phyloP scores from a whole-genome alignment of 2,888 invertebrate genomes.

The Liodrosophila aerea region DNA sequence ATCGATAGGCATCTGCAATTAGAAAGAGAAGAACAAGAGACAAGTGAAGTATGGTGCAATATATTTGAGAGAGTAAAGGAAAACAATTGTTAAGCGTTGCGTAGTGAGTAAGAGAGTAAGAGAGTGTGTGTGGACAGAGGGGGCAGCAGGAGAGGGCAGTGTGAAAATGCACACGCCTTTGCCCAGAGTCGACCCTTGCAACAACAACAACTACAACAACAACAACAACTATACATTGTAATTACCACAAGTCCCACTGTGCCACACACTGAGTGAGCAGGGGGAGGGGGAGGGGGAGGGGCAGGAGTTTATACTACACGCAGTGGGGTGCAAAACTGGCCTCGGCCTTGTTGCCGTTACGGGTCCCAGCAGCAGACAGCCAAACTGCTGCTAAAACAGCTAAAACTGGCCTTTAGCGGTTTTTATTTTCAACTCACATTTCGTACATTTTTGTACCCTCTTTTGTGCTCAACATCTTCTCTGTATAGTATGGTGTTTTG shows the following conservation, averaged over 20 bases:
- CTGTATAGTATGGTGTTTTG: conserved; percentile 10
- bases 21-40: conserved; percentile 85
- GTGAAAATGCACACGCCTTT: conserved; percentile 75
- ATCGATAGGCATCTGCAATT: conserved; percentile 90
- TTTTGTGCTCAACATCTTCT: conserved; percentile 7
- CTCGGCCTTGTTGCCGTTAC: conserved; percentile 39
- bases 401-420: conserved; percentile 69
- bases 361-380: conserved; percentile 3
- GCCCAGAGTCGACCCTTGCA: conserved; percentile 24
- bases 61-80: conserved; percentile 29
- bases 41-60: conserved; percentile 83
- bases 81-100: conserved; percentile 57
- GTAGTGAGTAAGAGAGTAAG: conserved; percentile 21
- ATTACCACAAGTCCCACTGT: conserved; percentile 57
- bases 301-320: conserved; percentile 24
- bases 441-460: conserved; percentile 46
- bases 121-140: conserved; percentile 19
- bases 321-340: conserved; percentile 59
- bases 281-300: not conserved
- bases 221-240: conserved; percentile 52
- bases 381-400: conserved; percentile 45
- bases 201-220: conserved; percentile 12
- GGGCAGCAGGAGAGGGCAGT: conserved; percentile 61
- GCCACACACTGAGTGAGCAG: not conserved
- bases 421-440: conserved; percentile 27